Conservation (phyloP, 2,113 vertebrate genomes). For the Cynocephalus volans region DNA sequence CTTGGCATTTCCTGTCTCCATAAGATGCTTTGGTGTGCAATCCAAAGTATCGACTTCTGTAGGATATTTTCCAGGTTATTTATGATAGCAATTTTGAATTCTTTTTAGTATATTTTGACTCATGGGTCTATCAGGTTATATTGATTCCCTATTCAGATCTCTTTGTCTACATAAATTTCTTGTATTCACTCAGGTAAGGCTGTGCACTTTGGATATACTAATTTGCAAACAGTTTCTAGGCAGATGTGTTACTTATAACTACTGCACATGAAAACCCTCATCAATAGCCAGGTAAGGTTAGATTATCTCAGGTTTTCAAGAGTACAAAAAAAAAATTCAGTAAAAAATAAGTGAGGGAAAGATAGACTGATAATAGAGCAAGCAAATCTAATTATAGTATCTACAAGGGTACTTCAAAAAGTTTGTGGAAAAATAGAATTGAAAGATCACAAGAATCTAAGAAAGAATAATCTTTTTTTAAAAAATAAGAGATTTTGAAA, state of each 20-base stretch:
- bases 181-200: background rate
- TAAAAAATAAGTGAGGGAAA: conserved; percentile 78
- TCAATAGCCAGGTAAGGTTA: conserved; percentile 75
- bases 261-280: conserved; percentile 78
- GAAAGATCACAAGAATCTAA: background rate
- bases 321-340: conserved; percentile 57
- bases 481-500: conserved; percentile 61
- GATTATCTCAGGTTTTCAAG: conserved; percentile 67
- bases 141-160: background rate
- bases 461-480: conserved; percentile 48
- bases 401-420: background rate
- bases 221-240: conserved; percentile 78
- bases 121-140: background rate
- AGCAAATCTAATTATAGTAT: background rate
- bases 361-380: conserved; percentile 61
- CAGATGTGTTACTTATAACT: conserved; percentile 77
- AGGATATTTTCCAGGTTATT: conserved; percentile 40
- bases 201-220: conserved; percentile 26
- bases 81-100: conserved; percentile 39
- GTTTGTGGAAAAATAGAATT: too few species aligned
- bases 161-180: conserved; percentile 40
- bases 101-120: background rate
- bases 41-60: background rate
- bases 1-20: conserved; percentile 13
- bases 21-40: background rate